These are phyloP conservation scores for Axea sp. DNA, from an alignment of 2,888 invertebrate genomes.

Conservation along the genomic window DNA sequence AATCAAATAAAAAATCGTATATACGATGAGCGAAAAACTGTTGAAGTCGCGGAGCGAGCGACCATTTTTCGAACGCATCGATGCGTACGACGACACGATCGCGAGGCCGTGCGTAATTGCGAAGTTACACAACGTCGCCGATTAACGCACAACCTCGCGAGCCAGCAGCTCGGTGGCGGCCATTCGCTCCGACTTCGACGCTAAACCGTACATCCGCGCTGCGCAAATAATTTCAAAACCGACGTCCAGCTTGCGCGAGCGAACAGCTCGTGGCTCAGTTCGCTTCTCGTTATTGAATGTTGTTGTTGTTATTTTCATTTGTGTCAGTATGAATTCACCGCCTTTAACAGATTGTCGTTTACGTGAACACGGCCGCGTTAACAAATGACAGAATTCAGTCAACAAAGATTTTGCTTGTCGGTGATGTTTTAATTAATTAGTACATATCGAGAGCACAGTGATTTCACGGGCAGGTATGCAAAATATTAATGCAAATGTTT, in stretches of 20 bases:
- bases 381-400: not conserved
- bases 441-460: slow-evolving; percentile 11
- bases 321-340: slow-evolving; percentile 7
- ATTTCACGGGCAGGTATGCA: slow-evolving; percentile 5
- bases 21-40: slow-evolving; percentile 46
- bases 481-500: too few species aligned
- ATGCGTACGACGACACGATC: slow-evolving; percentile 22
- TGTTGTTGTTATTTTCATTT: slow-evolving; percentile 1
- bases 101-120: slow-evolving; percentile 43
- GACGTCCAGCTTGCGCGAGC: not conserved
- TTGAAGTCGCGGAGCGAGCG: slow-evolving; percentile 28
- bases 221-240: slow-evolving; percentile 4
- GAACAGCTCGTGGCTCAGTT: not conserved
- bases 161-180: slow-evolving; percentile 6
- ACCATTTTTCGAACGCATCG: slow-evolving; percentile 29
- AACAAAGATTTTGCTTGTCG: not conserved
- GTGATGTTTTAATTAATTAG: slow-evolving; percentile 6
- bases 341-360: slow-evolving; percentile 23
- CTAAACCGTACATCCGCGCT: slow-evolving; percentile 6
- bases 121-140: slow-evolving; percentile 41
- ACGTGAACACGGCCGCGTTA: not conserved
- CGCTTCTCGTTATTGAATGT: slow-evolving; percentile 1
- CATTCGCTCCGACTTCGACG: slow-evolving; percentile 30
- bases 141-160: slow-evolving; percentile 39
- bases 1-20: slow-evolving; percentile 51